A percentile compares a stretch with the other conserved stretches of the same genome.
Evolutionary conservation across 2,888 invertebrate genomes (phyloP).

Genomic region (Tachystola acroxantha): DNA sequence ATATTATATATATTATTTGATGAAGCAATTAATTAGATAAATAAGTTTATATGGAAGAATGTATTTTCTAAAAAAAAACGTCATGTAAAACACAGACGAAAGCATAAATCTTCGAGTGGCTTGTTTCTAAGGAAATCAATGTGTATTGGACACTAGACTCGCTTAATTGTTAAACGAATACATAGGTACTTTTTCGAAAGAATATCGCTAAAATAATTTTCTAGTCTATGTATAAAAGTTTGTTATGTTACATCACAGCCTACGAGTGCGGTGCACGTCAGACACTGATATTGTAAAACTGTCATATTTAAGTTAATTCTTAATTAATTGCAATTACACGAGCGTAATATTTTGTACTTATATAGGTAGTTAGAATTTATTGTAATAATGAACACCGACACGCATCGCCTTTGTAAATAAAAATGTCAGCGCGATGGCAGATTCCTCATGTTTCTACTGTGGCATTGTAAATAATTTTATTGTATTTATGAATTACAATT

Average conservation of each 20-base stretch:
- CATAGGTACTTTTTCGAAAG: too few species aligned
- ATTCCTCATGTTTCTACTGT: slow-evolving; percentile 45
- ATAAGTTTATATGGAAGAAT: slow-evolving; percentile 12
- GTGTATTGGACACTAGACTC: slow-evolving; percentile 9
- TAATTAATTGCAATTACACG: slow-evolving; percentile 12
- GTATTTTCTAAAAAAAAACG: slow-evolving; percentile 21
- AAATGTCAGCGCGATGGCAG: slow-evolving; percentile 41
- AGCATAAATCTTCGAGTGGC: slow-evolving; percentile 7
- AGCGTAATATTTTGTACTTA: slow-evolving; percentile 16
- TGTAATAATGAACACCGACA: slow-evolving; percentile 23
- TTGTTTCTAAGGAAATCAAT: slow-evolving; percentile 11
- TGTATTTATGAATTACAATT: slow-evolving; percentile 74
- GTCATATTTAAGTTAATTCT: slow-evolving; percentile 5
- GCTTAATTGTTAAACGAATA: too few species aligned
- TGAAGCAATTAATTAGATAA: slow-evolving; percentile 26
- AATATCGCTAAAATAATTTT: too few species aligned
- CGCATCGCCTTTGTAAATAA: slow-evolving; percentile 59
- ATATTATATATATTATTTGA: not conserved
- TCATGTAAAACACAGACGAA: slow-evolving; percentile 12
- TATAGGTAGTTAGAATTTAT: slow-evolving; percentile 18
- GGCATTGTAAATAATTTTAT: slow-evolving; percentile 75
- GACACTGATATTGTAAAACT: not conserved
- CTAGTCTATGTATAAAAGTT: not conserved
- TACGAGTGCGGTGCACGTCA: slow-evolving; percentile 3
- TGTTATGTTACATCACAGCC: not conserved